Evolutionary conservation across 2,797 vertebrate genomes (phyloP).

Genomic region (Falco rusticolus): DNA sequence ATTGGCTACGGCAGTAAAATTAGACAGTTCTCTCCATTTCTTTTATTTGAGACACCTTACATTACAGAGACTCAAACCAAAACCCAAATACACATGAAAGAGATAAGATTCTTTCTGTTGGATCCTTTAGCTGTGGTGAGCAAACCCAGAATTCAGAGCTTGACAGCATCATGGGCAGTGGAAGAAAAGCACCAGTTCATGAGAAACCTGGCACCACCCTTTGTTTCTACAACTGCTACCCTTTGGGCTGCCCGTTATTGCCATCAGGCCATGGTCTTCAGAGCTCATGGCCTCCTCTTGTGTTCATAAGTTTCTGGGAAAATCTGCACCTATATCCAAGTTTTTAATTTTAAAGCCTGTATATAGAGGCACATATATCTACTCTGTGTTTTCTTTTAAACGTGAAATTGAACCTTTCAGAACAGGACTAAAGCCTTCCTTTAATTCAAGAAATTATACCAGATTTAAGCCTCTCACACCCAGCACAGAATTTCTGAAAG

Average conservation of each 20-base stretch:
- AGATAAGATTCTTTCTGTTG: background rate
- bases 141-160: background rate
- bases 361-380: background rate
- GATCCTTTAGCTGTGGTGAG: background rate
- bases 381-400: background rate
- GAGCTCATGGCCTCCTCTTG: background rate
- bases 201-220: background rate
- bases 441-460: background rate
- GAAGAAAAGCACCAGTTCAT: background rate
- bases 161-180: background rate
- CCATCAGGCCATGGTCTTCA: background rate
- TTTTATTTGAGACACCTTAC: background rate
- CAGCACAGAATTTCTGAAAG: background rate
- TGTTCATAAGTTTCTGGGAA: background rate
- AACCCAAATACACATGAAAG: background rate
- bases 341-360: background rate
- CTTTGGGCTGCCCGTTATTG: background rate
- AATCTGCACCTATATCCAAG: background rate
- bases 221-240: background rate
- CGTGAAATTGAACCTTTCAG: background rate
- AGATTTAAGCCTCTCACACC: background rate
- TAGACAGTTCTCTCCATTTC: background rate
- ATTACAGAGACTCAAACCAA: background rate
- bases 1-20: background rate
- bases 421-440: background rate